Evolutionary conservation across 2,888 invertebrate genomes (phyloP).

Genomic region (Euplexia lucipara): DNA sequence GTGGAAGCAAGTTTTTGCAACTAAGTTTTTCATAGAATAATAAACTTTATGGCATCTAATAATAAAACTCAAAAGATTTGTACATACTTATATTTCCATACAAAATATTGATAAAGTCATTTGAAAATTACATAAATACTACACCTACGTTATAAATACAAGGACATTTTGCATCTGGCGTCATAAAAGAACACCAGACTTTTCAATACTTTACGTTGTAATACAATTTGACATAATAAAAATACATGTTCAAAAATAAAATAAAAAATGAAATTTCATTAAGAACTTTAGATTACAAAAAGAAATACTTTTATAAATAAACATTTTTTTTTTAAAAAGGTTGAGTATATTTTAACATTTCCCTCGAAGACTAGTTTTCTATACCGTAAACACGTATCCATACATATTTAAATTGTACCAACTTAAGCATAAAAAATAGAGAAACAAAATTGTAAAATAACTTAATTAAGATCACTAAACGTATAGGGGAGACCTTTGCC

Average conservation of each 20-base stretch:
- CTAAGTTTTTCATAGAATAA: too few relatives aligned
- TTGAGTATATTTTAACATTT: conserved; percentile 30
- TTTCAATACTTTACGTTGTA: conserved; percentile 56
- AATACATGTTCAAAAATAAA: conserved; percentile 40
- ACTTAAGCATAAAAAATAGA: conserved; percentile 37
- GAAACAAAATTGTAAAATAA: conserved; percentile 21
- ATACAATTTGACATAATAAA: conserved; percentile 35
- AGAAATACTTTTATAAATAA: conserved; percentile 31
- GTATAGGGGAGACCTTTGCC: too few relatives aligned
- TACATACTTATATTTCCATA: conserved; percentile 77
- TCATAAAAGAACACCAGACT: conserved; percentile 51
- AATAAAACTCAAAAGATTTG: conserved; percentile 22
- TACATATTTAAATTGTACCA: conserved; percentile 45
- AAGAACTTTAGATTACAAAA: conserved; percentile 7
- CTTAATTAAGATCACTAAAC: conserved; percentile 32
- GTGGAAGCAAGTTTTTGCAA: too few relatives aligned
- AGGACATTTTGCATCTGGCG: conserved; percentile 62
- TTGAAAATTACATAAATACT: conserved; percentile 72
- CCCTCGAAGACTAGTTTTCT: conserved; percentile 50
- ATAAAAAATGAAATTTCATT: conserved; percentile 25
- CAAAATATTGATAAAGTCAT: conserved; percentile 79
- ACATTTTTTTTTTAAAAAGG: conserved; percentile 23
- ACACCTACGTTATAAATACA: conserved; percentile 69
- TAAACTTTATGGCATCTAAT: too few relatives aligned
- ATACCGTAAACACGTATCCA: conserved; percentile 35